phyloP scores from a whole-genome alignment of 2,113 vertebrate genomes.

The Mustelus asterias region DNA sequence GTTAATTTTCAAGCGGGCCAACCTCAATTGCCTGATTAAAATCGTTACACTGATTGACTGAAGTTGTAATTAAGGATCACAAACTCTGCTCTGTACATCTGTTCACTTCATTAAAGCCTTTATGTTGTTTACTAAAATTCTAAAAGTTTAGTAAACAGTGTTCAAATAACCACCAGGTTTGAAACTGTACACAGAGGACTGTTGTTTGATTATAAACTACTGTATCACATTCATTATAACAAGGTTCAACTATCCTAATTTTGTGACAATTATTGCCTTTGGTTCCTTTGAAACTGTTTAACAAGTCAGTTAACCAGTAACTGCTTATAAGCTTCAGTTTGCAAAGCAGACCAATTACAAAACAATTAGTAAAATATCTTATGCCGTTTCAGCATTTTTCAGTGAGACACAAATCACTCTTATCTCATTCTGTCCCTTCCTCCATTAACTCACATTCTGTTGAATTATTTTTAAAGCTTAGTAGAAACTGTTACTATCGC shows the following conservation, averaged over 20 bases:
- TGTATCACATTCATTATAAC: neutral
- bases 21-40: no score
- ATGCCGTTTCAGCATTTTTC: neutral
- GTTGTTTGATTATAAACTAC: neutral
- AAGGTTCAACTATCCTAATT: neutral
- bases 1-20: no score
- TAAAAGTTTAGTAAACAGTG: neutral
- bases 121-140: neutral
- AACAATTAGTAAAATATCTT: neutral
- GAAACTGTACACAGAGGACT: neutral
- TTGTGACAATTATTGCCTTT: neutral
- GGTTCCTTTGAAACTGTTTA: neutral
- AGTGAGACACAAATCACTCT: neutral
- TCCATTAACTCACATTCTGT: neutral
- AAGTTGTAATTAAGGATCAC: neutral
- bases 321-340: neutral
- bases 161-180: neutral
- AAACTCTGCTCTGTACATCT: neutral
- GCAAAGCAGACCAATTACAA: neutral
- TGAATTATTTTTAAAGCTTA: neutral
- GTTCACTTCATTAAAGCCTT: neutral
- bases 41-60: neutral
- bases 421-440: neutral
- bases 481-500: neutral
- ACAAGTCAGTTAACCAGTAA: neutral